Percentiles rank a stretch among this genome's conserved stretches.
Conservation (phyloP, 2,797 vertebrate species). For the Cuculus canorus region DNA sequence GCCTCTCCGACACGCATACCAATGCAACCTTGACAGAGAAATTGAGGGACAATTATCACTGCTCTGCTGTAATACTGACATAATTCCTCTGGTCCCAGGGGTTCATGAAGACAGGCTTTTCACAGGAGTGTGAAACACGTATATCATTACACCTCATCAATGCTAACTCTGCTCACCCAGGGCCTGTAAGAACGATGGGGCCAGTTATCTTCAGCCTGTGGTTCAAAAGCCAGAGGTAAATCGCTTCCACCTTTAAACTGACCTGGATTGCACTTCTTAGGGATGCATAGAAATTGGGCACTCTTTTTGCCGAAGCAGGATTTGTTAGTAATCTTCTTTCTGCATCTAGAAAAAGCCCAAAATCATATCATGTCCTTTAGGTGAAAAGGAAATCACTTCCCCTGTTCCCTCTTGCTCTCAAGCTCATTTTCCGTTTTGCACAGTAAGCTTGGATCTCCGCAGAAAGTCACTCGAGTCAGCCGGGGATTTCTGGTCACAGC, state of each 20-base stretch:
- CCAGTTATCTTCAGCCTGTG: neutral
- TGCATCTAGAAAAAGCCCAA: neutral
- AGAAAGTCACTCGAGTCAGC: neutral
- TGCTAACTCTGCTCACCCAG: neutral
- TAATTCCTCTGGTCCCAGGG: neutral
- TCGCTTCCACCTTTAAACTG: neutral
- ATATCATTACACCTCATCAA: neutral
- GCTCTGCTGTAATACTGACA: neutral
- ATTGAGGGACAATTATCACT: neutral
- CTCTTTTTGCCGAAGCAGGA: neutral
- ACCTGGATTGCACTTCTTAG: neutral
- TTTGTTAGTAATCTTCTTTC: neutral
- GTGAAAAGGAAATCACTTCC: neutral
- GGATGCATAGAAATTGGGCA: neutral
- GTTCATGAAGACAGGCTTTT: neutral
- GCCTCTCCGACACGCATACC: rapidly evolving
- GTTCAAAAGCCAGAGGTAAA: neutral
- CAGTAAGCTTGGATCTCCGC: neutral
- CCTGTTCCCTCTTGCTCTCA: neutral
- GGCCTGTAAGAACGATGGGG: neutral
- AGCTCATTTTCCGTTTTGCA: neutral
- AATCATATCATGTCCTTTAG: neutral
- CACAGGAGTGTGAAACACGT: rapidly evolving
- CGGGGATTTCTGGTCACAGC: neutral
- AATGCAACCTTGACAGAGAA: too few species aligned